Evolutionary conservation across 1,140 invertebrate species (phyloP).

Genomic region (Monochamus saltuarius): DNA sequence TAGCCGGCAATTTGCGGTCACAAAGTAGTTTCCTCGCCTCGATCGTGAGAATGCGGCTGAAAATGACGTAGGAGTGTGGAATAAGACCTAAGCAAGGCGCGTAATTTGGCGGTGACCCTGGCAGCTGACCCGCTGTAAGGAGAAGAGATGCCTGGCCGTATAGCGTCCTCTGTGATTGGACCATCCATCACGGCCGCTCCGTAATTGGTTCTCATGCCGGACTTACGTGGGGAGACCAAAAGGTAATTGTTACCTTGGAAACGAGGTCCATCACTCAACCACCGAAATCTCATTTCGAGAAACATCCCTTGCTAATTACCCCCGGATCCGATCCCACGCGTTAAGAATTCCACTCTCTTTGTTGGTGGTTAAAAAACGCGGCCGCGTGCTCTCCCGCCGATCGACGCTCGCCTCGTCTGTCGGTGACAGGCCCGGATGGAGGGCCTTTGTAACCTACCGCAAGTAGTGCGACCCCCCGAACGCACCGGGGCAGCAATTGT

Average conservation of each 20-base stretch:
- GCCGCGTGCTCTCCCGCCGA: constrained; percentile 42
- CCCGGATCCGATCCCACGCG: neutral
- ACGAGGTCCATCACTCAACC: constrained; percentile 40
- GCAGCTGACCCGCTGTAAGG: constrained; percentile 37
- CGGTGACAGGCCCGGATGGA: constrained; percentile 32
- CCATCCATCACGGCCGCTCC: constrained; percentile 45
- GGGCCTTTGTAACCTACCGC: constrained; percentile 31
- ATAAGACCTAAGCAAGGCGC: constrained; percentile 15
- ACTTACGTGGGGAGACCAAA: constrained; percentile 38
- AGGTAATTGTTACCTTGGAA: constrained; percentile 50
- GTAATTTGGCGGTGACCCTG: constrained; percentile 41
- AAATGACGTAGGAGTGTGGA: constrained; percentile 18
- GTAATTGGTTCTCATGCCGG: constrained; percentile 50
- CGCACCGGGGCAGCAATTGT: neutral
- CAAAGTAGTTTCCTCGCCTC: constrained; percentile 10
- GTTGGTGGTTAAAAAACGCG: constrained; percentile 9
- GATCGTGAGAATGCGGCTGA: constrained; percentile 29
- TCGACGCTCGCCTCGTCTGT: constrained; percentile 19
- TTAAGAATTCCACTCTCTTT: neutral
- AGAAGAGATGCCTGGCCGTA: constrained; percentile 24
- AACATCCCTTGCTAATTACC: constrained; percentile 36
- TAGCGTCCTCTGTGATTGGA: constrained; percentile 43
- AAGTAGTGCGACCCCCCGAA: constrained; percentile 20
- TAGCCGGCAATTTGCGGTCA: constrained; percentile 9
- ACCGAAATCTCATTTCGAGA: constrained; percentile 36